Evolutionary conservation across 2,888 invertebrate genomes (phyloP).

Genomic region (Galerucella nymphaeae): DNA sequence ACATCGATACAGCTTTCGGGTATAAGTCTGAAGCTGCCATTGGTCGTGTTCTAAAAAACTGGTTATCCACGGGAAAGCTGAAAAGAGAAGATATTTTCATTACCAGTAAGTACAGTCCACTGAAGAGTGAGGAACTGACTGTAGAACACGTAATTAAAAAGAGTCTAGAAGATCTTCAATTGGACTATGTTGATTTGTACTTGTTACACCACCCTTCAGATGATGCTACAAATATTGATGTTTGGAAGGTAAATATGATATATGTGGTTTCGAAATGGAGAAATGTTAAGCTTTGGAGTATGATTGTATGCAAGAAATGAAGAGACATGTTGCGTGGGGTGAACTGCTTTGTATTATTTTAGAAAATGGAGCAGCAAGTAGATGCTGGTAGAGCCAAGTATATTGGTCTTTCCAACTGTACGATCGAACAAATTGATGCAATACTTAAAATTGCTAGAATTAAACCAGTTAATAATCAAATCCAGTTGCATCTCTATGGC

Average conservation of each 20-base stretch:
- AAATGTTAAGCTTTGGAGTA: too few species aligned
- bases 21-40: slow-evolving; percentile 83
- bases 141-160: slow-evolving; percentile 72
- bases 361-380: slow-evolving; percentile 77
- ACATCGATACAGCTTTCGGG: slow-evolving; percentile 76
- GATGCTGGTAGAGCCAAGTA: slow-evolving; percentile 76
- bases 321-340: too few species aligned
- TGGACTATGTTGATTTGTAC: slow-evolving; percentile 84
- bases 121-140: slow-evolving; percentile 67
- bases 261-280: too few species aligned
- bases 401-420: slow-evolving; percentile 90
- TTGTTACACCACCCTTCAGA: slow-evolving; percentile 81
- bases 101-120: slow-evolving; percentile 64
- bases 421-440: slow-evolving; percentile 76
- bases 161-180: slow-evolving; percentile 73
- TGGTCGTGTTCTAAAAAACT: slow-evolving; percentile 77
- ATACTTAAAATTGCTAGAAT: slow-evolving; percentile 71
- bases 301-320: too few species aligned
- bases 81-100: slow-evolving; percentile 82
- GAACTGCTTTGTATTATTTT: slow-evolving; percentile 66
- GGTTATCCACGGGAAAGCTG: slow-evolving; percentile 68
- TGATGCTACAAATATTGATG: slow-evolving; percentile 71
- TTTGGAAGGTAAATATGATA: slow-evolving; percentile 16
- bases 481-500: slow-evolving; percentile 83
- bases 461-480: slow-evolving; percentile 71